phyloP scores from a whole-genome alignment of 2,888 invertebrate species.

The Diachrysia chrysitis region DNA sequence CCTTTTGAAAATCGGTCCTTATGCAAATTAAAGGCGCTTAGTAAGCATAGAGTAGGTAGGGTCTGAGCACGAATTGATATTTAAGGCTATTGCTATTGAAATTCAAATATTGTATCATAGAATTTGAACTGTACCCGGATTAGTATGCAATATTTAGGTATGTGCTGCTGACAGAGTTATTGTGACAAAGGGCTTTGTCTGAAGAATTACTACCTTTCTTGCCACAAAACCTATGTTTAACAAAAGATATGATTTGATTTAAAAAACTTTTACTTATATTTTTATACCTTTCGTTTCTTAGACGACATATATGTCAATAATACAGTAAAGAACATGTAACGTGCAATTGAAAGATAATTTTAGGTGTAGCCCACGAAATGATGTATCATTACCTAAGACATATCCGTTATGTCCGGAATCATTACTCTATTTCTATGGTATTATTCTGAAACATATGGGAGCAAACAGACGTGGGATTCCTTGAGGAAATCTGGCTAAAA shows the following conservation, averaged over 20 bases:
- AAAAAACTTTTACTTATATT: no score
- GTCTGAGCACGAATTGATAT: slow-evolving; percentile 1
- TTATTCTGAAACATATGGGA: slow-evolving; percentile 36
- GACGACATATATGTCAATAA: slow-evolving; percentile 48
- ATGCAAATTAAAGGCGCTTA: neutral
- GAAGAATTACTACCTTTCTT: no score
- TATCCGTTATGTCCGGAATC: slow-evolving; percentile 24
- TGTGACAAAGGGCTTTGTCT: no score
- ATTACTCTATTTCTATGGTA: slow-evolving; percentile 15
- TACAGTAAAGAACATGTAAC: slow-evolving; percentile 22
- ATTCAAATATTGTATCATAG: neutral
- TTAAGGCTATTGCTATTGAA: neutral
- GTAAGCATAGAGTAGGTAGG: neutral
- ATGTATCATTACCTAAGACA: slow-evolving; percentile 54
- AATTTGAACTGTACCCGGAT: neutral
- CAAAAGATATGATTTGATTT: no score
- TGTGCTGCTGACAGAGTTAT: no score
- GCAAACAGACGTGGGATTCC: neutral
- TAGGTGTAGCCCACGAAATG: slow-evolving; percentile 53
- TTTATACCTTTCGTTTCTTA: no score
- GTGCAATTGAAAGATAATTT: slow-evolving; percentile 54
- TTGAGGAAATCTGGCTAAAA: no score
- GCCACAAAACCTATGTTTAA: no score
- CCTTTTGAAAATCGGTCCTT: no score
- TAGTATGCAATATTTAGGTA: neutral